phyloP scores from a whole-genome alignment of 2,797 vertebrate species.

The Pseudotriccus pelzelni region DNA sequence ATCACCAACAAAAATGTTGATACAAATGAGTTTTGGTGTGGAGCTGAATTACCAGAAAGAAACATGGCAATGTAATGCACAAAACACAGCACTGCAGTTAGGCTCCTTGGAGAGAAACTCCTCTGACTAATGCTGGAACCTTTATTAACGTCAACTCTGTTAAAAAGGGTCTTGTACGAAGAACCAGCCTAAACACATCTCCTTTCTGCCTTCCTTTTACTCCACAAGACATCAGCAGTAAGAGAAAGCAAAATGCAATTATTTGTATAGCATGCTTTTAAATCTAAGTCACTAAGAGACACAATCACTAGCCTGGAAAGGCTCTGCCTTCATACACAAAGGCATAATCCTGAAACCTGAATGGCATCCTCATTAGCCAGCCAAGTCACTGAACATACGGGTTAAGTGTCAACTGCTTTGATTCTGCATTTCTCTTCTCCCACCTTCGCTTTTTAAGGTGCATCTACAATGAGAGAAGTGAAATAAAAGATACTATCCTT shows the following conservation, averaged over 20 bases:
- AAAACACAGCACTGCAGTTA: background rate
- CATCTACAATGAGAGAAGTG: background rate
- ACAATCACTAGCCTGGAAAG: background rate
- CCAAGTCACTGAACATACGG: accelerated
- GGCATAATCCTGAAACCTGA: background rate
- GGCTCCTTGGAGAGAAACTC: background rate
- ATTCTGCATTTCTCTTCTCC: background rate
- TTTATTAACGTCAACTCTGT: background rate
- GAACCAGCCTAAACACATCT: background rate
- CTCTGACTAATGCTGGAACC: background rate
- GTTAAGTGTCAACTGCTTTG: background rate
- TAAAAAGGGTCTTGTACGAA: background rate
- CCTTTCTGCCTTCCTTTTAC: background rate
- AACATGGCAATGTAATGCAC: background rate
- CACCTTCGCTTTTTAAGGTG: background rate
- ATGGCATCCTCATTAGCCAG: background rate
- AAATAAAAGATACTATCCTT: background rate
- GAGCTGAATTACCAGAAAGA: background rate
- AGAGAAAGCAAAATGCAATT: background rate
- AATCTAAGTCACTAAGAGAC: background rate
- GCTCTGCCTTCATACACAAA: background rate
- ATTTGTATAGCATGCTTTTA: background rate
- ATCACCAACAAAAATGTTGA: background rate
- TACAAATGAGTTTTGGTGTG: background rate
- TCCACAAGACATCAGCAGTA: background rate